Percentiles rank a stretch among this genome's conserved stretches.
These are phyloP conservation scores for Centropyge bicolor DNA, from an alignment of 2,797 vertebrate species.

Conservation along the genomic window DNA sequence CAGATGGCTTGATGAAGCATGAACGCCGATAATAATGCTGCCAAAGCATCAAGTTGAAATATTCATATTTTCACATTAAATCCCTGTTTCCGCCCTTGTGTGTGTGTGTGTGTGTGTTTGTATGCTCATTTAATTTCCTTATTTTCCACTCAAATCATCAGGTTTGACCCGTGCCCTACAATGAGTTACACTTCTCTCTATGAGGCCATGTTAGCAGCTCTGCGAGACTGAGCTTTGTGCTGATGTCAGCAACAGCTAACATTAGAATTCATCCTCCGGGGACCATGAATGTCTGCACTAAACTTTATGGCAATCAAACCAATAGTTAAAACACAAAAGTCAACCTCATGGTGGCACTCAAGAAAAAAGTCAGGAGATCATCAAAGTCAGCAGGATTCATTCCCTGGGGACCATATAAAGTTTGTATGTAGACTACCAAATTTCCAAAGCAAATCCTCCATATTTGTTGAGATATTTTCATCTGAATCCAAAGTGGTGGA, in stretches of 20 bases:
- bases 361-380: background rate
- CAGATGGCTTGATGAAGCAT: slow-evolving; percentile 54
- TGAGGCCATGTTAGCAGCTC: background rate
- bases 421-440: background rate
- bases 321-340: background rate
- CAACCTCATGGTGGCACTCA: background rate
- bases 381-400: background rate
- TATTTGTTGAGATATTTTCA: background rate
- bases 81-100: background rate
- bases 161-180: background rate
- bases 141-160: slow-evolving; percentile 17
- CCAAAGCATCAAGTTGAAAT: slow-evolving; percentile 53
- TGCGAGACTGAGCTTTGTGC: background rate
- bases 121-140: slow-evolving; percentile 13
- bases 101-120: background rate
- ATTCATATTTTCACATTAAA: slow-evolving; percentile 51
- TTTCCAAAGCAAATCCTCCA: background rate
- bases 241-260: background rate
- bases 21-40: slow-evolving; percentile 51
- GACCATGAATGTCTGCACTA: background rate
- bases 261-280: background rate
- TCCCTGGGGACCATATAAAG: background rate
- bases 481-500: background rate
- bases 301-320: background rate
- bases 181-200: background rate